Evolutionary conservation across 2,888 invertebrate species (phyloP).

Genomic region (Aphidoletes aphidimyza): DNA sequence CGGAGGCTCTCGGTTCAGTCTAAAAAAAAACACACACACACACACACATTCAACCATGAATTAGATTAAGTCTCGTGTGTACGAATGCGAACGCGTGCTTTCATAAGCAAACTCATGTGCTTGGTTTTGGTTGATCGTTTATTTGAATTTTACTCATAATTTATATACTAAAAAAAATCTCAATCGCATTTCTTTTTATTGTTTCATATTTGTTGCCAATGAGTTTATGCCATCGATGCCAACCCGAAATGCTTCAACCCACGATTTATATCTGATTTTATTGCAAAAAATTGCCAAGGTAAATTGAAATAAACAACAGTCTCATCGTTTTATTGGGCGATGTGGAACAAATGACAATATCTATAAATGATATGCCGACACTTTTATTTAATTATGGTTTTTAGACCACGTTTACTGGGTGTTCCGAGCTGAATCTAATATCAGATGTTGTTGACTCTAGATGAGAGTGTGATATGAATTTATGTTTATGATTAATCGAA

Average conservation of each 20-base stretch:
- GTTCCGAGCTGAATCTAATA: too few species aligned
- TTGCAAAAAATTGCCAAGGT: neutral
- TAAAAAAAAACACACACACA: too few species aligned
- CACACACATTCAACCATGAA: neutral
- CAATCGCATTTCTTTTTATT: constrained; percentile 3
- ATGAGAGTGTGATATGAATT: too few species aligned
- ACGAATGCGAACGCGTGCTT: too few species aligned
- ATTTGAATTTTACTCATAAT: neutral
- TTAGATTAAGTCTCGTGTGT: constrained; percentile 12
- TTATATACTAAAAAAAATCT: neutral
- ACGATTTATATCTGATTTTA: neutral
- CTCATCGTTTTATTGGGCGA: too few species aligned
- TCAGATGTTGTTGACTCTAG: too few species aligned
- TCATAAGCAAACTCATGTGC: too few species aligned
- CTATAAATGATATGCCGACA: too few species aligned
- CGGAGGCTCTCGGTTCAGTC: neutral
- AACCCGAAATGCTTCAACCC: neutral
- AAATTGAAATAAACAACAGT: constrained; percentile 10
- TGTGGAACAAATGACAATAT: too few species aligned
- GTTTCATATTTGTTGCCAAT: neutral
- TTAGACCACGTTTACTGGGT: too few species aligned
- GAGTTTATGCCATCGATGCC: neutral
- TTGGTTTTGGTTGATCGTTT: neutral
- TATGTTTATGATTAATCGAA: too few species aligned
- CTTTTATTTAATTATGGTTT: too few species aligned